These are phyloP conservation scores for Periplaneta americana DNA, from an alignment of 1,140 invertebrate genomes.

Conservation along the genomic window DNA sequence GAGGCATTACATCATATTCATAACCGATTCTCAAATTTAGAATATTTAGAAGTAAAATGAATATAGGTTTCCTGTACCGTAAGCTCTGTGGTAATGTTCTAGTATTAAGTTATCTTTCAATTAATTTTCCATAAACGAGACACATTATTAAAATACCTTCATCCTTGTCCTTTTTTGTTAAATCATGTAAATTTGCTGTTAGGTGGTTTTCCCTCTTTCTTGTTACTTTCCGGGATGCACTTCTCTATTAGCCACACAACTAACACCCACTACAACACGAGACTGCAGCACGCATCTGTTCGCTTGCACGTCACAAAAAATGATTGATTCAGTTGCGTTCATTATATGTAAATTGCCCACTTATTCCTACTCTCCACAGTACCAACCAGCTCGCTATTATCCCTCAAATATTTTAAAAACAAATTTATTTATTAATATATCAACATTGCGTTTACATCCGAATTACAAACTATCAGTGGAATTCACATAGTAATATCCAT, in stretches of 20 bases:
- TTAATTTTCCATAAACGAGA: conserved; percentile 3
- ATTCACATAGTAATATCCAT: too few species aligned
- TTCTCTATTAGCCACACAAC: background rate
- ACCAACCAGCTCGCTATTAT: background rate
- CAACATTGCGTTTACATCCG: too few species aligned
- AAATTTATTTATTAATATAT: too few species aligned
- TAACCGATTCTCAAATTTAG: background rate
- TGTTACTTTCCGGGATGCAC: background rate
- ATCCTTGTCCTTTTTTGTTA: background rate
- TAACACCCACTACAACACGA: background rate
- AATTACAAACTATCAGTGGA: too few species aligned
- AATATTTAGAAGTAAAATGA: background rate
- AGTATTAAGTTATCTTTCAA: conserved; percentile 12
- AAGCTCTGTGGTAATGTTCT: background rate
- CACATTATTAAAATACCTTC: background rate
- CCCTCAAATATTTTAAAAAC: too few species aligned
- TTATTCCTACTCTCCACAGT: background rate
- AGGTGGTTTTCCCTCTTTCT: background rate
- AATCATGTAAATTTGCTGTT: background rate
- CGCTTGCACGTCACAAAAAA: background rate
- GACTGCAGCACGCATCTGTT: background rate
- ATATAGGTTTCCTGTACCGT: background rate
- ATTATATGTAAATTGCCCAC: background rate
- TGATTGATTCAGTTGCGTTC: background rate
- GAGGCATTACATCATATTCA: background rate